Conservation (phyloP, 2,888 invertebrate genomes). For the Pherbina coryleti region DNA sequence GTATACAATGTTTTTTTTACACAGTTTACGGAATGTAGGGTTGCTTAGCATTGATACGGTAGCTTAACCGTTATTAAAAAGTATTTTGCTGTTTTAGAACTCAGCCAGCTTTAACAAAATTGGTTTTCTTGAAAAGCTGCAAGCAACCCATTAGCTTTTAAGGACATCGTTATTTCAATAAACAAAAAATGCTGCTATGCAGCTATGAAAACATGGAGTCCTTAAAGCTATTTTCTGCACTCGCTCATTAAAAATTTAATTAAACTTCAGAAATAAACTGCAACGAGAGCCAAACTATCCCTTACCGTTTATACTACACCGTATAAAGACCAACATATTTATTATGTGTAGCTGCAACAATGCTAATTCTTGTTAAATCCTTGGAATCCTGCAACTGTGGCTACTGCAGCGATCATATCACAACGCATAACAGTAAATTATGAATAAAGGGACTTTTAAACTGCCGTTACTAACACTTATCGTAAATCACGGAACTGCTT, state of each 20-base stretch:
- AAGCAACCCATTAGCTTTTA: too few relatives aligned
- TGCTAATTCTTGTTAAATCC: background rate
- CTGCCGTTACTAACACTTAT: slow-evolving; percentile 43
- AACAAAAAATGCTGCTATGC: too few relatives aligned
- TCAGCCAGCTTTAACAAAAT: too few relatives aligned
- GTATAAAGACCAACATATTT: background rate
- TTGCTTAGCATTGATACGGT: too few relatives aligned
- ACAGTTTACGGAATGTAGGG: too few relatives aligned
- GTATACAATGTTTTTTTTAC: too few relatives aligned
- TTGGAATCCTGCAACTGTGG: background rate
- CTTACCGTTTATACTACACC: background rate
- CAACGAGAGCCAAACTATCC: background rate
- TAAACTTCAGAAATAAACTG: slow-evolving; percentile 12
- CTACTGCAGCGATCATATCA: slow-evolving; percentile 4
- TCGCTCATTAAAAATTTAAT: slow-evolving; percentile 15
- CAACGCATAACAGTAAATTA: slow-evolving; percentile 34
- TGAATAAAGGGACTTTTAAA: slow-evolving; percentile 41
- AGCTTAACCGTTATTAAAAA: too few relatives aligned
- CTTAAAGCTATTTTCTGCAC: background rate
- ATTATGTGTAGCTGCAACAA: background rate
- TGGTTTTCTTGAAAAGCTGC: too few relatives aligned
- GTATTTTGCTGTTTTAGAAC: too few relatives aligned
- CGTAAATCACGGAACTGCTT: slow-evolving; percentile 39
- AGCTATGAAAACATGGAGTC: too few relatives aligned
- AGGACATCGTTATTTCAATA: too few relatives aligned